Conservation (phyloP, 2,797 vertebrate genomes). For the Bufotes viridis region DNA sequence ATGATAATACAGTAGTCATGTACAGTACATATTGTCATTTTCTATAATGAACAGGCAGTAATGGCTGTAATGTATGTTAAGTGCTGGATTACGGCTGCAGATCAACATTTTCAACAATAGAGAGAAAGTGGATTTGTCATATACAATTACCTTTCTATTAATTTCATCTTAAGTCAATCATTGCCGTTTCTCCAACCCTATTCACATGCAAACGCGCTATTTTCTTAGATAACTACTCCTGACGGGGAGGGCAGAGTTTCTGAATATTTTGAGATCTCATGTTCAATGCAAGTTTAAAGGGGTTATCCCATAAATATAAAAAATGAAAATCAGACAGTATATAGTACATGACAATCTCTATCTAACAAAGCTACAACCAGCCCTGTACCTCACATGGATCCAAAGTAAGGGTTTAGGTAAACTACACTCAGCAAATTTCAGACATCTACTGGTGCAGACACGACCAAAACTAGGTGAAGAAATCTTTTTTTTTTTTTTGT, state of each 20-base stretch:
- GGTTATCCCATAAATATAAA: too few relatives aligned
- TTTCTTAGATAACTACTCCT: background rate
- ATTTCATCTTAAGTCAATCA: background rate
- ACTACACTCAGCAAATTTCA: too few relatives aligned
- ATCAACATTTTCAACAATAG: constrained; percentile 23
- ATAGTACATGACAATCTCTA: too few relatives aligned
- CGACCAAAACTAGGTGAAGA: too few relatives aligned
- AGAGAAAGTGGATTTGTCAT: constrained; percentile 16
- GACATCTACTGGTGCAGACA: too few relatives aligned
- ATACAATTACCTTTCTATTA: constrained; percentile 18
- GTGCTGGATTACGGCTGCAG: constrained; percentile 18
- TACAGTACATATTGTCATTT: constrained; percentile 48
- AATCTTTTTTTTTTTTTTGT: too few relatives aligned
- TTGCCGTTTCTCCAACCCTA: background rate
- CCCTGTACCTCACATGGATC: too few relatives aligned
- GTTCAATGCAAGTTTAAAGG: background rate
- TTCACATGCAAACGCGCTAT: background rate
- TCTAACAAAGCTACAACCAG: too few relatives aligned
- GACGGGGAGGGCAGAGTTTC: background rate
- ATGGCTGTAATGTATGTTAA: constrained; percentile 27
- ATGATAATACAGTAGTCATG: constrained; percentile 1
- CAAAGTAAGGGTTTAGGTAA: too few relatives aligned
- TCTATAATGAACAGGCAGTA: constrained; percentile 18
- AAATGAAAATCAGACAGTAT: too few relatives aligned
- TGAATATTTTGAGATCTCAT: background rate